Evolutionary conservation across 2,888 invertebrate species (phyloP), one percentile per base, ranked within the genome.

Genomic region (Omphaloscelis lunosa): DNA sequence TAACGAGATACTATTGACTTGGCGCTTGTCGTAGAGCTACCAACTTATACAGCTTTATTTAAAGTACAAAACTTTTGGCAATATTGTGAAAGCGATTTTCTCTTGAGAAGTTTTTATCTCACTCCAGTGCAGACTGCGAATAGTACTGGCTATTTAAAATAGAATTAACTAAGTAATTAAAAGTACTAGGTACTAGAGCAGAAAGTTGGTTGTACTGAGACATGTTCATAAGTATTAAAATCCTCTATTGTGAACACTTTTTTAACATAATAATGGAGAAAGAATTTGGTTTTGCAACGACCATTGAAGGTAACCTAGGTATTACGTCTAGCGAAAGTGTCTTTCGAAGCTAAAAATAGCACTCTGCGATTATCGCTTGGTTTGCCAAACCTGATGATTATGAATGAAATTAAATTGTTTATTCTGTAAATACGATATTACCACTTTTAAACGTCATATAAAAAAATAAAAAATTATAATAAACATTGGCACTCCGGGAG

Each of bases 1-100:
- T 94, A 94, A 94, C 93, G 93, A 94, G 94, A 87, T 91, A 89
- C 91, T 93, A 94, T 95, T 94, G 94, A 95, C 92, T 94, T 90
- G 89, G 85, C 88, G 90, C 91, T 92, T 91, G 91, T 92, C 91
- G 91, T 86, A 80, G 86, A 89, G 86, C 89, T 89, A 87, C 88
- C 86, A 90, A 92, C 92, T 94, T 92, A 91, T 91, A 93, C 92
- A 93, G 93, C 92, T 90, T 92, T 92, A 91, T 93, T 93, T 92
- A 92, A 92, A 90, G 90, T 91, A 91, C 90, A 89, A 90, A 92
- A 91, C 87, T 91, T 91, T 90, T 81, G 88, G 87, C 88, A 89
- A 89, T 92, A 91, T 90, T 89, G 88, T 86, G 88, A 84, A 87
- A 87, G 88, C 83, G 82, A 89, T 89, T 91, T 90, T 86, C 83